Evolutionary conservation across 2,888 invertebrate genomes (phyloP), one percentile per base, ranked within the genome.

Genomic region (Gari tellinella): DNA sequence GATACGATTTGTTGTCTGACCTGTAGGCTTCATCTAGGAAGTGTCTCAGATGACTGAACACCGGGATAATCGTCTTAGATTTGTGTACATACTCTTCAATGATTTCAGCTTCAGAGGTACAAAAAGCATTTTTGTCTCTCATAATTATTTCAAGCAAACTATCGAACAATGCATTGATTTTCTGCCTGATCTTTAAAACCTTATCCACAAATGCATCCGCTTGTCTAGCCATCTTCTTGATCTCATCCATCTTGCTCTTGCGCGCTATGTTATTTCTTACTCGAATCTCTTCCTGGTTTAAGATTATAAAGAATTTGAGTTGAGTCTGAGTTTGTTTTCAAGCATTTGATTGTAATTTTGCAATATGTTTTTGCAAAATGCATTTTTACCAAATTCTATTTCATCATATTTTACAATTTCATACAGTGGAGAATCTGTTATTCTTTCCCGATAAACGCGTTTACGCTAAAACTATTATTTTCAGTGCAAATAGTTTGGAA

Each of bases 111-210:
- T 76, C 76, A 7, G 55, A 26, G 41, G 60, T 60, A 45, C 61
- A 72, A 56, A 67, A 72, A 7, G 40, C 60, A n/a, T 76, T 72
- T 31, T 68, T 76, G 21, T 76, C 76, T 43, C 37, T 51, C n/a
- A 61, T 41, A 43, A 72, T 65, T 8, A 52, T 38, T n/a, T 25
- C 25, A 1, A 72, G 38, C 64, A 76, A 72, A 23, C 65, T 56
- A 26, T 72, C 63, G 26, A 76, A 57, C 45, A 76, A 60, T 12
- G 25, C 56, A 17, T 52, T 65, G 2, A 76, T 52, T 21, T 68
- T 72, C 14, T 68, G 61, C 8, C 68, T 63, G 26, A 68, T 51
- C 15, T 68, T 52, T 14, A 51, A 31, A 2, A 76, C 17, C 31
- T 62, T 25, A 14, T 58, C 51, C 14, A 64, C 46, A 51, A 72